These are phyloP conservation scores for Acanthosoma haemorrhoidale DNA, from an alignment of 2,888 invertebrate genomes.

Conservation along the genomic window DNA sequence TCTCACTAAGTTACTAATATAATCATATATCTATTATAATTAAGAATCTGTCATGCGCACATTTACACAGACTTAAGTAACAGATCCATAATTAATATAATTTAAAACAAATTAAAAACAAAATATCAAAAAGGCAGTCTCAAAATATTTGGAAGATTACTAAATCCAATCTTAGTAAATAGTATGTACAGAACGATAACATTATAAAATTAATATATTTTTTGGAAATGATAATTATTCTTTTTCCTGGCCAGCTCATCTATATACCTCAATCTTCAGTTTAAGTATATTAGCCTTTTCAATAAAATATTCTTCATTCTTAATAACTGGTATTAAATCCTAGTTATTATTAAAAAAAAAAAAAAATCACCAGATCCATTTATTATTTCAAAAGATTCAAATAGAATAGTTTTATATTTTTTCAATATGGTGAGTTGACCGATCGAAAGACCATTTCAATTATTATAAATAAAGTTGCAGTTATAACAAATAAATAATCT, in stretches of 20 bases:
- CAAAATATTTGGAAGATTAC: slow-evolving; percentile 27
- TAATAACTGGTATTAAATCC: neutral
- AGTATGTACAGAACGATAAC: slow-evolving; percentile 17
- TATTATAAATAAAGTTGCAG: neutral
- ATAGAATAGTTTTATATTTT: neutral
- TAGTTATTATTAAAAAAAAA: neutral
- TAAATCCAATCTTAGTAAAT: slow-evolving; percentile 23
- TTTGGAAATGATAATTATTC: slow-evolving; percentile 18
- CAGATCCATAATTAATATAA: slow-evolving; percentile 20
- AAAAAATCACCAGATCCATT: neutral
- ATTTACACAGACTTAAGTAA: neutral
- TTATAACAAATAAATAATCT: slow-evolving; percentile 8
- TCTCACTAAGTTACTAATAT: neutral
- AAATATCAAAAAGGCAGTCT: slow-evolving; percentile 31
- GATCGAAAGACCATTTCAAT: neutral
- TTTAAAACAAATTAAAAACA: slow-evolving; percentile 10
- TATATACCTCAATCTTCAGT: neutral
- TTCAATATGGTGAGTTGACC: neutral
- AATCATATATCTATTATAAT: neutral
- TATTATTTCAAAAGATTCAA: neutral
- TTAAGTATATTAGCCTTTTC: slow-evolving; percentile 24
- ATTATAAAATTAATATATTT: neutral
- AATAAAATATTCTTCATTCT: neutral
- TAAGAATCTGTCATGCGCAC: neutral
- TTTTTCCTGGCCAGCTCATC: neutral